These are phyloP conservation scores for Corticium candelabrum DNA, from an alignment of 37 sponge, comb jelly and placozoan species.

Conservation along the genomic window DNA sequence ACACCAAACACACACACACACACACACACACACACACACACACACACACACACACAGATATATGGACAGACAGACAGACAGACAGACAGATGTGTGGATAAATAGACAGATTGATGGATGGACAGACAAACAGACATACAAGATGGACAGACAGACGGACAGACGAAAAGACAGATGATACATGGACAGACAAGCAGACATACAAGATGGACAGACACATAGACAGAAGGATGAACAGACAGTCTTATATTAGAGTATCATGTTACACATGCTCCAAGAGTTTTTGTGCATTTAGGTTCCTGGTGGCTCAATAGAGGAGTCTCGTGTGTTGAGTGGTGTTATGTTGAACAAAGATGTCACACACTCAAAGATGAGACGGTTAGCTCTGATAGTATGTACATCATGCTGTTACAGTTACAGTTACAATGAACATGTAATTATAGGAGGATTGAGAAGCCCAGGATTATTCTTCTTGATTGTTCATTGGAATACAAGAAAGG, in stretches of 20 bases:
- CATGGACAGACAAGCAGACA: too few species aligned
- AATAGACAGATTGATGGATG: not conserved
- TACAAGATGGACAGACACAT: too few species aligned
- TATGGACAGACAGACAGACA: too few species aligned
- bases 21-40: conserved; percentile 15
- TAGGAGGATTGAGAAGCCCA: conserved; percentile 78
- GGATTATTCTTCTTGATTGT: conserved; percentile 90
- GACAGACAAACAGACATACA: not conserved
- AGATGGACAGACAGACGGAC: too few species aligned
- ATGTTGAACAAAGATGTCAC: conserved; percentile 96
- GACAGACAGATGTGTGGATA: not conserved
- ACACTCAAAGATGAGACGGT: conserved; percentile 89
- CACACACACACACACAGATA: too few species aligned
- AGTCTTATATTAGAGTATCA: too few species aligned
- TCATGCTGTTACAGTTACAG: too few species aligned
- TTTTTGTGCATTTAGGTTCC: conserved; percentile 45
- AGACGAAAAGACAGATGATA: too few species aligned
- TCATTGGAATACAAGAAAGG: conserved; percentile 97
- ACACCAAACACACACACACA: too few species aligned
- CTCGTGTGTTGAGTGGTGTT: conserved; percentile 73
- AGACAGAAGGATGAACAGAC: too few species aligned
- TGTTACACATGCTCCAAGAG: too few species aligned
- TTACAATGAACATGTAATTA: not conserved
- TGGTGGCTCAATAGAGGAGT: conserved; percentile 85
- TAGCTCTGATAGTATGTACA: too few species aligned